Evolutionary conservation across 2,888 invertebrate species (phyloP), one percentile per base, ranked within the genome.

Genomic region (Tenthredo scrophulariae): DNA sequence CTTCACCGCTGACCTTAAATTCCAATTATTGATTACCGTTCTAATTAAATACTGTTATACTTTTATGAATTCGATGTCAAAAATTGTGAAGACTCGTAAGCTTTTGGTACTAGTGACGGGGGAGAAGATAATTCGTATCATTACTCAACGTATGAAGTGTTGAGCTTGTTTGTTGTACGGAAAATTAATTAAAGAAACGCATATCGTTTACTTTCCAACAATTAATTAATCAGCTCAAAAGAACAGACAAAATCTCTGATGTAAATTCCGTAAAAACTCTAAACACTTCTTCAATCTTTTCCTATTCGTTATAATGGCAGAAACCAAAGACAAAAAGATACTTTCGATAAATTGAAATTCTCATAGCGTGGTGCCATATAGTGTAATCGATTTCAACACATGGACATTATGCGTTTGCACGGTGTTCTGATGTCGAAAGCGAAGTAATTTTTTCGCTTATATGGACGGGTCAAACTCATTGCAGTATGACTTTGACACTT

Each of bases 371-470:
- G 2, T 43, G 13, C 43, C 72, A 43, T 43, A 40, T 10, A 70
- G 37, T 37, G 37, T 33, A 37, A 70, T 70, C 15, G 37, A 70
- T 74, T 74, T 43, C 72, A 22, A 74, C 43, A 74, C n/a, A 74
- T 43, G 10, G 43, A 74, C 40, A 74, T 74, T 67, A 67, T 67
- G 67, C 67, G 67, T 33, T 33, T 33, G 33, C 67, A 74, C 72
- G 37, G 33, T 13, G 33, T 40, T 37, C 37, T 22, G n/a, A 26
- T 15, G 43, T 74, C 26, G 43, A 43, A 74, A 67, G 67, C 33
- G 67, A 67, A 22, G 43, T 43, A 43, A 74, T 43, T 43, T n/a
- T 43, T 43, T 43, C n/a, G 22, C 18, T 22, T 74, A 67, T 74
- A 67, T 26, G 43, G 40, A 43, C 4, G 40, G n/a, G 72, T 74